Conservation (phyloP, 2,797 vertebrate genomes). For the Chlorospingus semifuscus region DNA sequence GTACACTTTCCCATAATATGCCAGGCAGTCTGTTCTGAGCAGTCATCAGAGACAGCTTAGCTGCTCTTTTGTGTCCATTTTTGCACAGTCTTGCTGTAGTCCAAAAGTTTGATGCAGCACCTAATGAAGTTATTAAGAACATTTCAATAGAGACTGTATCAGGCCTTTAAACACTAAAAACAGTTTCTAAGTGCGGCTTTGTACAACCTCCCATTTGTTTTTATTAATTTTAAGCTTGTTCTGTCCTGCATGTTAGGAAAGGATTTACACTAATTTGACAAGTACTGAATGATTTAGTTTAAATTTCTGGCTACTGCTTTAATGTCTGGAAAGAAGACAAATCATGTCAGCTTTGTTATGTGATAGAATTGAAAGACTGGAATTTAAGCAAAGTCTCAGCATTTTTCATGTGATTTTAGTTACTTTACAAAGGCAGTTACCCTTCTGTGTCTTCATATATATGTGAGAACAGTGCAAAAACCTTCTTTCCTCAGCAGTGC, state of each 20-base stretch:
- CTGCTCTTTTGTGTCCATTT: background rate
- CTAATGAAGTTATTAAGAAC: background rate
- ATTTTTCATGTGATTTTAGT: background rate
- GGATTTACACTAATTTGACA: constrained; percentile 23
- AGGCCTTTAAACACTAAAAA: background rate
- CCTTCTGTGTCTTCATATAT: fast-evolving
- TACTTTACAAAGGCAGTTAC: background rate
- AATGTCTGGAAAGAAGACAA: background rate
- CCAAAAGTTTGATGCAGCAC: background rate
- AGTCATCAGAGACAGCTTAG: background rate
- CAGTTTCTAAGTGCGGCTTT: background rate
- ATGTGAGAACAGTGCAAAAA: background rate
- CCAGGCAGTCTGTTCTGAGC: background rate
- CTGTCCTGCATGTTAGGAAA: background rate
- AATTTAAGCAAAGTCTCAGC: background rate
- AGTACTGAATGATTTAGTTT: background rate
- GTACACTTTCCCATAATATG: background rate
- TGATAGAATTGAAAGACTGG: background rate
- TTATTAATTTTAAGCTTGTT: background rate
- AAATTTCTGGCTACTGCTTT: background rate
- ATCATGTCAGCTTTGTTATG: background rate
- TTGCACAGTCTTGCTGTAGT: background rate
- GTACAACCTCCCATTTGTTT: background rate
- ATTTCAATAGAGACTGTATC: background rate
- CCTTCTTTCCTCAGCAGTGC: background rate